These are phyloP conservation scores for Loris lydekkerianus DNA, from an alignment of 2,797 vertebrate species.

Conservation along the genomic window DNA sequence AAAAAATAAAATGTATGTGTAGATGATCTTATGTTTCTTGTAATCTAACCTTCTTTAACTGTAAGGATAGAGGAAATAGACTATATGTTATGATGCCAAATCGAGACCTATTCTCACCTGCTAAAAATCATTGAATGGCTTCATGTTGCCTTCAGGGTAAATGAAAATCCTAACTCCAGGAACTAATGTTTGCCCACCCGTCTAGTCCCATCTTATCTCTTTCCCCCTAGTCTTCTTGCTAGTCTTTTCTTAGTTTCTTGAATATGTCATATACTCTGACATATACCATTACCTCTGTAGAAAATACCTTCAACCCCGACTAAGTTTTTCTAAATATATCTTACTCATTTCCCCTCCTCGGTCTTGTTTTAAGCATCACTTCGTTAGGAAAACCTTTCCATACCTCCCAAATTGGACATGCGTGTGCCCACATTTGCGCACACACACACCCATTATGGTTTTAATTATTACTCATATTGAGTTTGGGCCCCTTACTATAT, in stretches of 20 bases:
- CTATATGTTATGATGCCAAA: slow-evolving; percentile 13
- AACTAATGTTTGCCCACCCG: background rate
- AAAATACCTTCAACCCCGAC: background rate
- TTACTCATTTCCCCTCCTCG: background rate
- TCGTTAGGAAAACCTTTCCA: background rate
- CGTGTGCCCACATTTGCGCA: no score
- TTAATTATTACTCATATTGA: background rate
- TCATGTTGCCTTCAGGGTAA: background rate
- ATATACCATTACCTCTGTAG: background rate
- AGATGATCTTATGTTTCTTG: background rate
- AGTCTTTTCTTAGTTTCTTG: background rate
- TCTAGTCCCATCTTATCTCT: background rate
- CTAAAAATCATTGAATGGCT: background rate
- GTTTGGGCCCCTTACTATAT: background rate
- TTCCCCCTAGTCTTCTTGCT: background rate
- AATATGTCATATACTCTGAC: background rate
- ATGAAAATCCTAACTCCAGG: background rate
- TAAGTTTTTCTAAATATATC: background rate
- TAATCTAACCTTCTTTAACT: background rate
- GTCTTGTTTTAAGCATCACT: background rate
- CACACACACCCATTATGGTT: background rate
- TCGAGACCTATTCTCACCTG: background rate
- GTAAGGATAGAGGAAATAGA: background rate
- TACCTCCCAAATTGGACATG: background rate
- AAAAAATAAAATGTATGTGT: slow-evolving; percentile 21